Evolutionary conservation across 2,113 vertebrate species (phyloP).

Genomic region (Oryzias javanicus): DNA sequence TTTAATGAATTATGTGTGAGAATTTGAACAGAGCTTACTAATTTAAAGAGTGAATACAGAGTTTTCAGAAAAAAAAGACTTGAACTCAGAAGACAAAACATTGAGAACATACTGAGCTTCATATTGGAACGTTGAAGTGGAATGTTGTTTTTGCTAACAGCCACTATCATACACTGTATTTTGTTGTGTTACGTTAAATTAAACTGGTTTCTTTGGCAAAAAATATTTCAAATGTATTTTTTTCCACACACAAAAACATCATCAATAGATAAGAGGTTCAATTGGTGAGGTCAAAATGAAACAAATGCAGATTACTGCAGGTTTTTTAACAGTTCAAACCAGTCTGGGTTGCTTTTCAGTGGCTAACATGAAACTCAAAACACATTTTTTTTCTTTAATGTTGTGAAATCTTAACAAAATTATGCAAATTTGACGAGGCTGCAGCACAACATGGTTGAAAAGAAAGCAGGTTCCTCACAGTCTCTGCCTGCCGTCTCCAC

Average conservation of each 20-base stretch:
- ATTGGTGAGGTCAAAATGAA: constrained; percentile 1
- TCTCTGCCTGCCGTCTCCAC: constrained; percentile 66
- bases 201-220: constrained; percentile 12
- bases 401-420: constrained; percentile 18
- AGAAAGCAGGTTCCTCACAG: constrained; percentile 73
- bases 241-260: not conserved
- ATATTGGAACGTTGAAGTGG: constrained; percentile 41
- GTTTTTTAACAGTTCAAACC: not conserved
- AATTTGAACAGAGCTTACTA: constrained; percentile 33
- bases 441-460: constrained; percentile 70
- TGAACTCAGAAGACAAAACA: not conserved
- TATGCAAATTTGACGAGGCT: constrained; percentile 69
- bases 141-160: constrained; percentile 27
- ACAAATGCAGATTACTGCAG: not conserved
- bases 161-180: constrained; percentile 6
- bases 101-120: constrained; percentile 37
- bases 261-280: not conserved
- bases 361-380: constrained; percentile 3
- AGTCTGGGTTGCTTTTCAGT: not conserved
- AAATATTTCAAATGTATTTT: not conserved
- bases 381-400: not conserved
- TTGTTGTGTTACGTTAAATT: constrained; percentile 23
- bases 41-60: constrained; percentile 47
- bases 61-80: constrained; percentile 33
- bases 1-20: constrained; percentile 29